A percentile compares a stretch with the other conserved stretches of the same genome.
Conservation (phyloP, 1,140 invertebrate genomes). For the Lethrus apterus region DNA sequence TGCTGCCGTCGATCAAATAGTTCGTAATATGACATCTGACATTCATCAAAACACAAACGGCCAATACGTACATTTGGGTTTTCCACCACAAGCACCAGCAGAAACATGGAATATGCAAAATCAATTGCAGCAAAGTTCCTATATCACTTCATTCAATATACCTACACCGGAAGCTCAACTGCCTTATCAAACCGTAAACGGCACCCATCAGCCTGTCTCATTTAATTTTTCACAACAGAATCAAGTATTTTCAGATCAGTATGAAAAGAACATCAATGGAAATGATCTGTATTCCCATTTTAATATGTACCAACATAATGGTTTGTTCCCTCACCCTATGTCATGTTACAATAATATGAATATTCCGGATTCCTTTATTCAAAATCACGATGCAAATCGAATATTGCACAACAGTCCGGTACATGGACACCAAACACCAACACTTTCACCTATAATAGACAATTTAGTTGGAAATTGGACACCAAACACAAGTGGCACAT, state of each 20-base stretch:
- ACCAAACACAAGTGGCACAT: constrained; percentile 71
- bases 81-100: constrained; percentile 40
- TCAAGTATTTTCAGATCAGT: constrained; percentile 17
- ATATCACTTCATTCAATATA: constrained; percentile 25
- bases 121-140: constrained; percentile 35
- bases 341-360: background rate
- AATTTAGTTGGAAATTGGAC: constrained; percentile 76
- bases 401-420: constrained; percentile 19
- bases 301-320: too few species aligned
- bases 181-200: too few species aligned
- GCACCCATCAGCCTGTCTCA: background rate
- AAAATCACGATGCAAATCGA: background rate
- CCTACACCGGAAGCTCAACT: background rate
- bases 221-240: constrained; percentile 23
- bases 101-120: constrained; percentile 30
- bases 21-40: constrained; percentile 54
- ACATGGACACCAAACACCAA: constrained; percentile 44
- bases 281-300: too few species aligned
- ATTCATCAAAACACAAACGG: constrained; percentile 49
- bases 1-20: constrained; percentile 51
- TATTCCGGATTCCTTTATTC: too few species aligned
- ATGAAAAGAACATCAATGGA: too few species aligned
- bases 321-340: background rate
- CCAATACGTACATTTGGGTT: constrained; percentile 50
- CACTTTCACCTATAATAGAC: constrained; percentile 53